Conservation (phyloP, 2,797 vertebrate species). For the Coregonus suidteri region DNA sequence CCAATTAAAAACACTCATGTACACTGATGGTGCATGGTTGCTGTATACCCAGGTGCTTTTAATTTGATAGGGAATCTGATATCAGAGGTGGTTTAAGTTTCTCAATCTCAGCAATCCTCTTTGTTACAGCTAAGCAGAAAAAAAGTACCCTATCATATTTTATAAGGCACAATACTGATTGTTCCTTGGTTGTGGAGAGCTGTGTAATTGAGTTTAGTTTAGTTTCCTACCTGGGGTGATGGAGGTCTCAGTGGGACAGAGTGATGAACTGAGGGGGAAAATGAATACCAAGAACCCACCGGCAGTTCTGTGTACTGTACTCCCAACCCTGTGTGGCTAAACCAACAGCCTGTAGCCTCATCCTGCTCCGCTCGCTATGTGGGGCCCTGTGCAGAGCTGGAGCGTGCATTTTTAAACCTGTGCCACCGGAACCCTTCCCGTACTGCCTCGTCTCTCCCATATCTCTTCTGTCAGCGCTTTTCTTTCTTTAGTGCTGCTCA, state of each 20-base stretch:
- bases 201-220: slow-evolving; percentile 35
- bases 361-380: slow-evolving; percentile 43
- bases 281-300: slow-evolving; percentile 45
- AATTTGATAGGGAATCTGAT: slow-evolving; percentile 54
- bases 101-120: slow-evolving; percentile 47
- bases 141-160: slow-evolving; percentile 46
- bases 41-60: slow-evolving; percentile 43
- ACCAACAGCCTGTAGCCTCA: slow-evolving; percentile 46
- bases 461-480: slow-evolving; percentile 30
- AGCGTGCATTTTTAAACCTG: slow-evolving; percentile 28
- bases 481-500: neutral
- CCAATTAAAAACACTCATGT: slow-evolving; percentile 47
- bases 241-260: slow-evolving; percentile 27
- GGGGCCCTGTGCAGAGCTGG: slow-evolving; percentile 23
- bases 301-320: slow-evolving; percentile 57
- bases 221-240: slow-evolving; percentile 48
- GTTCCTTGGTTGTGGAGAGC: slow-evolving; percentile 37
- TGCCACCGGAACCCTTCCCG: slow-evolving; percentile 30
- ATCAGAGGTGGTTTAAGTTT: slow-evolving; percentile 53
- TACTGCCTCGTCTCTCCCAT: slow-evolving; percentile 26
- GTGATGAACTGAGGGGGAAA: slow-evolving; percentile 51
- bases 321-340: slow-evolving; percentile 46
- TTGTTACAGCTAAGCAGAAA: slow-evolving; percentile 46
- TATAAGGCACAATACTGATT: slow-evolving; percentile 41
- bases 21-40: slow-evolving; percentile 47